phyloP scores from a whole-genome alignment of 64 coral and sea anemone genomes.

The Trachythela sp. region DNA sequence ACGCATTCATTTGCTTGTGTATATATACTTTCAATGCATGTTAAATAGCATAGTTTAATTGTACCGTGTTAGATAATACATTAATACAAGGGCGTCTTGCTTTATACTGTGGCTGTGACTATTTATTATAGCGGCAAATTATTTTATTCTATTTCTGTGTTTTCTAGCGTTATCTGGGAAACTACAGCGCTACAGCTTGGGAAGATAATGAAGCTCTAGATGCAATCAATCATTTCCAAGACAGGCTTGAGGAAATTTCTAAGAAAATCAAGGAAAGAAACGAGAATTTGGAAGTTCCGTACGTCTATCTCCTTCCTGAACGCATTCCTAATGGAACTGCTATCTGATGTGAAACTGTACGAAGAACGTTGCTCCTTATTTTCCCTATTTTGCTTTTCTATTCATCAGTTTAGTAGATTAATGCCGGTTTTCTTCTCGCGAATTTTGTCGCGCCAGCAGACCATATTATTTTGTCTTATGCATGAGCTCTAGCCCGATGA shows the following conservation, averaged over 20 bases:
- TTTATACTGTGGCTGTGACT: background rate
- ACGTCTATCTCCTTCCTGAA: conserved; percentile 57
- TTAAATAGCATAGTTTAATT: too few relatives aligned
- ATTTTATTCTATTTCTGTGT: background rate
- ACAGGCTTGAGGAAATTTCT: conserved; percentile 50
- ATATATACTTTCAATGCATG: too few relatives aligned
- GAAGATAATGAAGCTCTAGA: conserved; percentile 17
- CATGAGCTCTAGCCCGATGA: too few relatives aligned
- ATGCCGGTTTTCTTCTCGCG: too few relatives aligned
- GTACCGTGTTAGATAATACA: too few relatives aligned
- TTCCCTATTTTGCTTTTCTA: too few relatives aligned
- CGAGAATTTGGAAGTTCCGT: conserved; percentile 44
- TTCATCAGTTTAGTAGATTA: too few relatives aligned
- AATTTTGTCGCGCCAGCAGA: too few relatives aligned
- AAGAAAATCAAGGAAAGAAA: conserved; percentile 55
- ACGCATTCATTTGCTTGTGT: too few relatives aligned
- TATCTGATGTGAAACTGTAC: conserved; percentile 38
- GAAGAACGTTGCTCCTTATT: too few relatives aligned
- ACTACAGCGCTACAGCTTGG: conserved; percentile 38
- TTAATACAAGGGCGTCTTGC: too few relatives aligned
- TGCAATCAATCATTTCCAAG: conserved; percentile 54
- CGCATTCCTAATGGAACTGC: conserved; percentile 47
- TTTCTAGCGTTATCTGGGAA: conserved; percentile 53
- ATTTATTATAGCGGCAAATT: background rate
- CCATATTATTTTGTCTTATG: too few relatives aligned